Conservation (phyloP, 1,140 invertebrate genomes). For the Yoshiicerus persimilis region DNA sequence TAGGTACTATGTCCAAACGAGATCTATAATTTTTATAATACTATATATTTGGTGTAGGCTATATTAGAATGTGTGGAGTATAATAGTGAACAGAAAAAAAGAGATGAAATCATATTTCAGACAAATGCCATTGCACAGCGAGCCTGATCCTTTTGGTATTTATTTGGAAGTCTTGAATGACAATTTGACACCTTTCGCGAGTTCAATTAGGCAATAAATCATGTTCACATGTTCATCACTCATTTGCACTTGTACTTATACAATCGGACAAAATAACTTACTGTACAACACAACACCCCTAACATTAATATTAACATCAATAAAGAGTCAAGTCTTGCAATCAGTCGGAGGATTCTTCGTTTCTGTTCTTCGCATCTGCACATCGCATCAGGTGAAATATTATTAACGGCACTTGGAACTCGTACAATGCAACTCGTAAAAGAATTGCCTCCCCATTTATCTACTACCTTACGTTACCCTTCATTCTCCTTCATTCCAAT, state of each 20-base stretch:
- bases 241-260: slow-evolving; percentile 16
- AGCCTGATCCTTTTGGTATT: background rate
- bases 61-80: background rate
- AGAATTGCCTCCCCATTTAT: background rate
- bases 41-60: too few species aligned
- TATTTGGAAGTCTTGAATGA: slow-evolving; percentile 34
- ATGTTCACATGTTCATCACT: slow-evolving; percentile 42
- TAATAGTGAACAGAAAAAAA: slow-evolving; percentile 28
- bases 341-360: background rate
- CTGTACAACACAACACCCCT: slow-evolving; percentile 1
- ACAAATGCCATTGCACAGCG: background rate
- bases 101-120: slow-evolving; percentile 44
- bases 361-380: background rate
- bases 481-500: background rate
- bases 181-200: slow-evolving; percentile 42
- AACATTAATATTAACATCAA: background rate
- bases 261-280: slow-evolving; percentile 9
- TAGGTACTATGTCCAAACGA: background rate
- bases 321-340: background rate
- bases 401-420: background rate
- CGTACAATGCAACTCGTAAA: background rate
- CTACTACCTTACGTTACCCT: background rate
- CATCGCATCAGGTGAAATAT: background rate
- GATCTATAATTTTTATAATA: too few species aligned
- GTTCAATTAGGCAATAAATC: slow-evolving; percentile 44